Conservation (phyloP, 2,888 invertebrate species). For the Macrosiphum euphorbiae region DNA sequence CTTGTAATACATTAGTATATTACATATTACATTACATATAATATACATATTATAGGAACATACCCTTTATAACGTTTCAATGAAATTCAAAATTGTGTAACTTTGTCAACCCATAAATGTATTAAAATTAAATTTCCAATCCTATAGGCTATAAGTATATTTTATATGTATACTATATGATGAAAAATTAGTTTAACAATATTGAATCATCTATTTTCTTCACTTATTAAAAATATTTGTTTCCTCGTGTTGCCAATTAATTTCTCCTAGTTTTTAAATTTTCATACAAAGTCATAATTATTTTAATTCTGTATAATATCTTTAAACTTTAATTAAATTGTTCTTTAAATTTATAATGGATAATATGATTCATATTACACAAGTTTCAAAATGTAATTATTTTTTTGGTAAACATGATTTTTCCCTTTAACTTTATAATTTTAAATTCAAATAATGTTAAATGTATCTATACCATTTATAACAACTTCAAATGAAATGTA, state of each 20-base stretch:
- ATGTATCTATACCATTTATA: background rate
- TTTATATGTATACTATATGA: background rate
- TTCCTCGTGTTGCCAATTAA: too few species aligned
- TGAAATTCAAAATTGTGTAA: background rate
- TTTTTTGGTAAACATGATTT: background rate
- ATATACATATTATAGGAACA: background rate
- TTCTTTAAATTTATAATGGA: too few species aligned
- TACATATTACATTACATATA: too few species aligned
- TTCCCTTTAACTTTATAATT: background rate
- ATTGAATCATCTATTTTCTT: too few species aligned
- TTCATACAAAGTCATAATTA: too few species aligned
- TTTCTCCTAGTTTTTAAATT: too few species aligned
- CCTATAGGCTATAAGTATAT: background rate
- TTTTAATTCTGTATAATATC: too few species aligned
- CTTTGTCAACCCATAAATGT: background rate
- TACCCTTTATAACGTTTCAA: background rate
- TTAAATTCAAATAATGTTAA: background rate
- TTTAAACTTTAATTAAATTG: too few species aligned
- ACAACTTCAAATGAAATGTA: background rate
- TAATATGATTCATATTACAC: background rate
- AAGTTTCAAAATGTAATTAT: background rate
- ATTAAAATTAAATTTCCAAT: background rate
- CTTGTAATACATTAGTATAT: background rate
- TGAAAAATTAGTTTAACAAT: too few species aligned
- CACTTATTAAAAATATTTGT: too few species aligned